Evolutionary conservation across 1,140 invertebrate genomes (phyloP), one percentile per base, ranked within the genome.

Genomic region (Drosophila kurseongensis): DNA sequence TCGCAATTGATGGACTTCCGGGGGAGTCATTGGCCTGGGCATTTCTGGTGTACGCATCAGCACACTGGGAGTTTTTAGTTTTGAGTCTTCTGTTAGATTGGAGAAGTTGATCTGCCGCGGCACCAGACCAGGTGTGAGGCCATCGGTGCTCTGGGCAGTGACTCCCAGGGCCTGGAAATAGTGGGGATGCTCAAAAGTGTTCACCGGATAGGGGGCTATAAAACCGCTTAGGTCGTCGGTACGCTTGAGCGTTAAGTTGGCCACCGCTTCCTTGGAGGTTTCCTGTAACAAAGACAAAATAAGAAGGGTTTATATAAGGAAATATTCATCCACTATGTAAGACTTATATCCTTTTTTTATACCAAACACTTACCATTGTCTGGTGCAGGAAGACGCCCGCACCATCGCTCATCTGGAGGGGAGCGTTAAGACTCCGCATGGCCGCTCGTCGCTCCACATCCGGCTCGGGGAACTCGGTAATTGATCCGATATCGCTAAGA

Each of bases 401-500:
- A 54, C 48, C 65, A 2, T 91, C 80, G 5, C 77, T 72, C 50
- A 91, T 35, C 29, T 88, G 71, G 1, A 91, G 48, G 4, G 90
- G 85, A 27, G 79, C 78, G 36, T 75, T 84, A 0, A 75, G 55
- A 16, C 86, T 91, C 5, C 65, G 77, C 54, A 75, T 94, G 78
- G 38, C 92, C 82, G 93, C 93, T 23, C 94, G 90, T 75, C 94
- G 92, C 47, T 93, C 93, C 10, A 94, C 80, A 75, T 94, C 94
- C 58, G 94, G 93, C 56, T 95, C 95, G 48, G 95, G 95, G 55
- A 94, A 95, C 58, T 96, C 95, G 0, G 95, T 95, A 91, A 96
- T 95, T 0, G 95, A 96, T 4, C 95, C 91, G 54, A 96, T 95
- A 69, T 96, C 95, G 78, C 95, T 95, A 0, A 96, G 91, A 0